A percentile compares a stretch with the other conserved stretches of the same genome.
Conservation (phyloP, 2,113 vertebrate species). For the Australoheros scitulus region DNA sequence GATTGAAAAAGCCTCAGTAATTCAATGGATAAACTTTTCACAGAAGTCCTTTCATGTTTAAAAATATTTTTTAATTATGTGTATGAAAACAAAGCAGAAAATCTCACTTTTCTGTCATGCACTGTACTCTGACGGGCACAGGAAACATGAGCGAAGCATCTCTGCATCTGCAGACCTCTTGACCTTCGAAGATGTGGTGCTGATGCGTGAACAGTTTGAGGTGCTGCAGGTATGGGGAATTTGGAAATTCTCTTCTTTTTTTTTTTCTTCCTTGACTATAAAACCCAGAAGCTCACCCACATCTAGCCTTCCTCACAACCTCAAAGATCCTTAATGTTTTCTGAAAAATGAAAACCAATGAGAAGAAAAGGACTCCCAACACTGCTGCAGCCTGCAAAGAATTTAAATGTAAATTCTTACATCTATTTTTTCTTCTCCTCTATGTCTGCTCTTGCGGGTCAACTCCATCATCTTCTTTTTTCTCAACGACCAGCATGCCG, state of each 20-base stretch:
- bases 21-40: not conserved
- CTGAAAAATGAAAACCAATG: not conserved
- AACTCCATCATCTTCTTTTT: not conserved
- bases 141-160: not conserved
- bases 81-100: not conserved
- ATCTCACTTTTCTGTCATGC: not conserved
- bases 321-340: not conserved
- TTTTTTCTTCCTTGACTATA: not conserved
- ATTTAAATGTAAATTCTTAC: not conserved
- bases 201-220: not conserved
- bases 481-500: not conserved
- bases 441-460: not conserved
- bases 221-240: conserved; percentile 24
- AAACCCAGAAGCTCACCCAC: not conserved
- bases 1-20: conserved; percentile 3
- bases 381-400: not conserved
- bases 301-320: not conserved
- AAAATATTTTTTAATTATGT: not conserved
- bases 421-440: not conserved
- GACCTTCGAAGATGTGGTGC: conserved; percentile 26
- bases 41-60: not conserved
- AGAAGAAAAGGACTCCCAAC: not conserved
- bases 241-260: not conserved
- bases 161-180: not conserved
- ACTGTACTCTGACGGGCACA: not conserved